A percentile compares a stretch with the other conserved stretches of the same genome.
phyloP scores from a whole-genome alignment of 2,888 invertebrate genomes.

The Scrobipalpa atriplicella region DNA sequence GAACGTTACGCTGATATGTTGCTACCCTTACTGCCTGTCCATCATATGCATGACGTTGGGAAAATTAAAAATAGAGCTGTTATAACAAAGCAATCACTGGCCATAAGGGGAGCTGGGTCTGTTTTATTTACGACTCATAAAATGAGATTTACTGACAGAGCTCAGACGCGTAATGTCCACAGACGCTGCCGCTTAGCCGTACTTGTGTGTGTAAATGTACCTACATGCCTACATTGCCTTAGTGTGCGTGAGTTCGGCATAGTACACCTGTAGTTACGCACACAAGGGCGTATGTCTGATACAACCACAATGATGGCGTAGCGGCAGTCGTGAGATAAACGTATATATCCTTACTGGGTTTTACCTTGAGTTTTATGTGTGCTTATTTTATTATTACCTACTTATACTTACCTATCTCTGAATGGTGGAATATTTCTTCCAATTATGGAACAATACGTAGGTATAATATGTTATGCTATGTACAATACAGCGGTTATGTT shows the following conservation, averaged over 20 bases:
- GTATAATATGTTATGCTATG: too few relatives aligned
- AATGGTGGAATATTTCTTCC: too few relatives aligned
- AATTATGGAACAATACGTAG: too few relatives aligned
- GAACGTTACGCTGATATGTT: too few relatives aligned
- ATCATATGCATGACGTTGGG: constrained; percentile 20
- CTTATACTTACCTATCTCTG: not conserved
- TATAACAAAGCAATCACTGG: constrained; percentile 29
- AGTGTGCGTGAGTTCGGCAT: too few relatives aligned
- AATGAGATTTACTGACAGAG: constrained; percentile 31
- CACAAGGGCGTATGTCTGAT: too few relatives aligned
- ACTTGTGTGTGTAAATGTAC: too few relatives aligned
- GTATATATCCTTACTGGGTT: constrained; percentile 1
- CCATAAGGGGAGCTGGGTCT: constrained; percentile 25
- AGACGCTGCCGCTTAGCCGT: too few relatives aligned
- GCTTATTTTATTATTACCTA: not conserved
- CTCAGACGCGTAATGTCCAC: constrained; percentile 22
- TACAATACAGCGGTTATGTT: not conserved
- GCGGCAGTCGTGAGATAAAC: too few relatives aligned
- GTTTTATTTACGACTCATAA: constrained; percentile 33
- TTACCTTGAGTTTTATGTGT: constrained; percentile 1
- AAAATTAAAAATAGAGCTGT: constrained; percentile 32
- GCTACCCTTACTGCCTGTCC: constrained; percentile 15
- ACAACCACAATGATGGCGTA: too few relatives aligned
- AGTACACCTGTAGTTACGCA: too few relatives aligned
- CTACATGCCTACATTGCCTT: too few relatives aligned